Conservation (phyloP, 2,797 vertebrate genomes). For the Pachyuromys duprasi region DNA sequence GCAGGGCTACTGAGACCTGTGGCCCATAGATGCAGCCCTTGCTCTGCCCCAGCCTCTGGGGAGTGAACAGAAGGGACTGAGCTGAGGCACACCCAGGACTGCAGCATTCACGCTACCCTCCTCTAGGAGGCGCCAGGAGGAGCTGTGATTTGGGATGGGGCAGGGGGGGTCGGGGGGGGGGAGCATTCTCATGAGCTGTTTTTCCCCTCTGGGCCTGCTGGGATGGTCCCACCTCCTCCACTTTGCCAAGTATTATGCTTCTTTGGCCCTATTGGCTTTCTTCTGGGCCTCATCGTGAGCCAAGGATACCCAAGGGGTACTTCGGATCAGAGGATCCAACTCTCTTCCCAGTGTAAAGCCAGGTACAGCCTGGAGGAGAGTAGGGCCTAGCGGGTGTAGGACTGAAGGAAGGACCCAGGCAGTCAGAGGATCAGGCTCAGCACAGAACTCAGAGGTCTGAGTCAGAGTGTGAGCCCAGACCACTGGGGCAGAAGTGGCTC, state of each 20-base stretch:
- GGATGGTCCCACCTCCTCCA: not conserved
- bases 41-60: not conserved
- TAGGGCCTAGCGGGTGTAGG: not conserved
- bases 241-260: not conserved
- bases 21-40: not conserved
- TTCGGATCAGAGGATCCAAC: not conserved
- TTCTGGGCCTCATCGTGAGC: not conserved
- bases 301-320: not conserved
- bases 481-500: not conserved
- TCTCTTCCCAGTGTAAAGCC: not conserved
- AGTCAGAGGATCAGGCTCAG: not conserved
- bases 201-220: fast-evolving
- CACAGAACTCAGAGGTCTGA: not conserved
- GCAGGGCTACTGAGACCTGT: not conserved
- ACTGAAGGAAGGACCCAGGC: too few relatives aligned
- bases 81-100: not conserved
- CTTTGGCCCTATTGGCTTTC: not conserved
- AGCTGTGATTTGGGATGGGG: not conserved
- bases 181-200: not conserved
- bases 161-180: not conserved
- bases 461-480: not conserved
- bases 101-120: not conserved
- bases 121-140: not conserved
- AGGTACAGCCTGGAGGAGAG: not conserved
- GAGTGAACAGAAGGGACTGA: not conserved